Evolutionary conservation across 2,113 vertebrate species (phyloP).

Genomic region (Eptesicus fuscus): DNA sequence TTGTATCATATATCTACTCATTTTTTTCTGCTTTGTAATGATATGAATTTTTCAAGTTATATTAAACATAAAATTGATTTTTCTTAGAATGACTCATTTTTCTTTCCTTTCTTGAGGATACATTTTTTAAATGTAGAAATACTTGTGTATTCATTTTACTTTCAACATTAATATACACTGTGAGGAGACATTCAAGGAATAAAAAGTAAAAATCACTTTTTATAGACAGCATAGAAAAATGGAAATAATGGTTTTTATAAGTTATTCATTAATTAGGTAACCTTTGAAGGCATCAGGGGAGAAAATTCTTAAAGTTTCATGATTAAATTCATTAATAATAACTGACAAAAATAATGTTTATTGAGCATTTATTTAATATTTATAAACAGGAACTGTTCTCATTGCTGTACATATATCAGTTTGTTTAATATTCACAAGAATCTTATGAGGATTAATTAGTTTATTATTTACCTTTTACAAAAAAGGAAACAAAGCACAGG

Average conservation of each 20-base stretch:
- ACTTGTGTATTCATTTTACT: slow-evolving; percentile 49
- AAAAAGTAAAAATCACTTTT: slow-evolving; percentile 2
- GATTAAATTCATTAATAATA: not conserved
- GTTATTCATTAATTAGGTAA: not conserved
- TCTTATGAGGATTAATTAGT: not conserved
- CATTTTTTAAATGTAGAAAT: slow-evolving; percentile 52
- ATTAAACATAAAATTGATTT: not conserved
- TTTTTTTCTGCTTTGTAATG: not conserved
- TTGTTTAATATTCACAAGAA: not conserved
- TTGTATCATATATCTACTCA: not conserved
- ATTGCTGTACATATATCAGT: not conserved
- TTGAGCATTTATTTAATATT: not conserved
- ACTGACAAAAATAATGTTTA: not conserved
- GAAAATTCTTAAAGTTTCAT: not conserved
- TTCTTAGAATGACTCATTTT: not conserved
- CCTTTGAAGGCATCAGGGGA: not conserved
- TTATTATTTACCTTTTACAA: not conserved
- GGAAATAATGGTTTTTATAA: slow-evolving; percentile 5
- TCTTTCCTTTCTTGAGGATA: not conserved
- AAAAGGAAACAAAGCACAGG: not conserved
- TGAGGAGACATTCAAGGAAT: not conserved
- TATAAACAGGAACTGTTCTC: not conserved
- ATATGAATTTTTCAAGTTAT: not conserved
- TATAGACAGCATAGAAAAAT: not conserved
- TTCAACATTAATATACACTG: not conserved